Base-by-base conservation (phyloP, 1,140 invertebrate species). In the Popillia japonica region DNA sequence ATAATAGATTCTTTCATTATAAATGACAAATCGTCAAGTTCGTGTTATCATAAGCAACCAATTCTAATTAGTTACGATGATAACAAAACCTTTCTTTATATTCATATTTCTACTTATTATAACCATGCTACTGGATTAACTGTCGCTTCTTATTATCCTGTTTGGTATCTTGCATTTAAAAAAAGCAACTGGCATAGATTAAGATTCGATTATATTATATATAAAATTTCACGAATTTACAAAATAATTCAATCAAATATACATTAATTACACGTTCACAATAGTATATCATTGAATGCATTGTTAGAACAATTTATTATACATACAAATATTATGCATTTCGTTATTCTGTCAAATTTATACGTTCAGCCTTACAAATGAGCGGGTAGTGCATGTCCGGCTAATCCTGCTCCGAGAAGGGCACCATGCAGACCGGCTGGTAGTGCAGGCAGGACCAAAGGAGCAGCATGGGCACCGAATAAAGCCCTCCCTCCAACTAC, bases 201-300 rank as follows among this genome's bases (percentile, higher is more conserved):
- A 68, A 68, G 17, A 68, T 23, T 34, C 61, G 61, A 68, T 4
- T 68, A 27, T 68, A 68, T 68, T 68, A 68, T 14, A 20, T 68
- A 27, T 68, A 22, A 55, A 55, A 55, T 55, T 68, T 14, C 20
- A 27, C 61, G 27, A 68, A 68, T 68, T 68, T 68, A 68, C 61
- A 68, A 68, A 9, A 68, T 34, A 68, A 34, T 68, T 23, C 6
- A 17, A 68, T 68, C 61, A 68, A 68, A 68, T 68, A 68, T 68
- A 68, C 61, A 68, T 10, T 27, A 68, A 22, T 68, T 68, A 68
- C 61, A 34, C 61, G 11, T 22, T 68, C 22, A 68, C 61, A 20
- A 10, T 27, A n/a, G 4, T 20, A 6, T 68, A 27, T 22, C 27
- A 68, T 68, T 34, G 27, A 10, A 68, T 9, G 27, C 61, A 23